These are phyloP conservation scores for Drosophila neutralis DNA, from an alignment of 2,888 invertebrate genomes.

Conservation along the genomic window DNA sequence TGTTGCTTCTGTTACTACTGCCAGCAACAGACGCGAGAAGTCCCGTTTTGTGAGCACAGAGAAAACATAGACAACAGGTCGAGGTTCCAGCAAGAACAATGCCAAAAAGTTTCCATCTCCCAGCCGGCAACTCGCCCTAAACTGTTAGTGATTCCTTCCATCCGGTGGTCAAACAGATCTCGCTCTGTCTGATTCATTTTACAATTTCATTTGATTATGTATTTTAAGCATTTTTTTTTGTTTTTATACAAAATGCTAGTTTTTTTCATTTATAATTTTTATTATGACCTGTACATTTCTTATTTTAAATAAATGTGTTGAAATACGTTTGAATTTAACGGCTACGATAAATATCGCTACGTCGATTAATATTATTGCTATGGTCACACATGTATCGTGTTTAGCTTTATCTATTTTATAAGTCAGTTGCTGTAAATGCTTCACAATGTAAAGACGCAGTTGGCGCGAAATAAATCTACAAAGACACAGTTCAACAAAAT, in stretches of 20 bases:
- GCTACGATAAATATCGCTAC: too few relatives aligned
- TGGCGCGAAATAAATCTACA: too few relatives aligned
- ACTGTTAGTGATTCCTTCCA: background rate
- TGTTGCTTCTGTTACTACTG: background rate
- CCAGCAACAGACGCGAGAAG: constrained; percentile 12
- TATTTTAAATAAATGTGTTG: too few relatives aligned
- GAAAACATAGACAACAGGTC: background rate
- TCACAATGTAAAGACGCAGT: too few relatives aligned
- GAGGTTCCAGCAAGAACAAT: constrained; percentile 1
- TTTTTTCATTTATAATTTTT: background rate
- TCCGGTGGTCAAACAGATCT: background rate
- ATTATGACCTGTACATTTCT: background rate
- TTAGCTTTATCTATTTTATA: too few relatives aligned
- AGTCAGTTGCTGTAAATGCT: too few relatives aligned
- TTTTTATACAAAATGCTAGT: background rate
- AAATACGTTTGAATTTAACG: too few relatives aligned
- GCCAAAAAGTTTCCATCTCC: background rate
- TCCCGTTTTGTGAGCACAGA: background rate
- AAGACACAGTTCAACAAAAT: too few relatives aligned
- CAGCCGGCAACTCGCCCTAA: background rate
- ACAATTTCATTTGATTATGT: background rate
- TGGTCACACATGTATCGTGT: too few relatives aligned
- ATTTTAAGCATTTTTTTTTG: background rate
- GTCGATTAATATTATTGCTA: too few relatives aligned
- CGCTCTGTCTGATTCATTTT: background rate